A percentile compares a stretch with the other conserved stretches of the same genome.
These are phyloP conservation scores for Theonella swinhoei DNA, from an alignment of 37 sponge, comb jelly and placozoan species.

Conservation along the genomic window DNA sequence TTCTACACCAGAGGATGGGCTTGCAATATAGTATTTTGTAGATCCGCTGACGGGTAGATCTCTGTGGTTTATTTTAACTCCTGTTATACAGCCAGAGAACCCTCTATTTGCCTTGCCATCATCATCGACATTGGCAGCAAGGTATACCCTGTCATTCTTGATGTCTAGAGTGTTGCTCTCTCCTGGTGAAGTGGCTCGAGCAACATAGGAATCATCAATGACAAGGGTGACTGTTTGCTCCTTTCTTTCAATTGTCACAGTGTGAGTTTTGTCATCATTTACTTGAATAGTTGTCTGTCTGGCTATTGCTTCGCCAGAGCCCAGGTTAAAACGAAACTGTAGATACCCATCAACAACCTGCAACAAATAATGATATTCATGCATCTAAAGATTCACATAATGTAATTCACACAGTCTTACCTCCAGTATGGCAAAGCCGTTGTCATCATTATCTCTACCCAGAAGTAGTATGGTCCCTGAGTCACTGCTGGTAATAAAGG, in stretches of 20 bases:
- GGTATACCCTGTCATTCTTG: constrained; percentile 15
- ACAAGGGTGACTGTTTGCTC: constrained; percentile 33
- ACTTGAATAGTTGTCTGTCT: neutral
- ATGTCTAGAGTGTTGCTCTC: constrained; percentile 35
- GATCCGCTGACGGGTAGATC: constrained; percentile 58
- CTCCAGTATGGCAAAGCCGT: constrained; percentile 52
- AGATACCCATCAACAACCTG: constrained; percentile 62
- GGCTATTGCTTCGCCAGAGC: constrained; percentile 51
- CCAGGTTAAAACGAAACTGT: constrained; percentile 70
- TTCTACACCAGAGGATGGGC: neutral
- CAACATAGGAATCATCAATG: constrained; percentile 34
- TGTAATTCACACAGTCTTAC: constrained; percentile 1
- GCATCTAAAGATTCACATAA: neutral
- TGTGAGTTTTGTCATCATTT: constrained; percentile 35
- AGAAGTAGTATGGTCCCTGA: constrained; percentile 52
- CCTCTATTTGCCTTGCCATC: constrained; percentile 4
- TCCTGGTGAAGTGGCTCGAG: constrained; percentile 28
- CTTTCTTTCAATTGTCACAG: constrained; percentile 24
- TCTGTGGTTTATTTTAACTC: constrained; percentile 54
- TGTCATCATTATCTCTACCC: neutral
- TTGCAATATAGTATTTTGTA: constrained; percentile 24
- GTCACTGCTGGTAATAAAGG: constrained; percentile 15
- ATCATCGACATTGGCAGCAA: constrained; percentile 35
- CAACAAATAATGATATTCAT: neutral
- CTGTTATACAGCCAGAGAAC: constrained; percentile 63